Evolutionary conservation across 2,113 vertebrate species (phyloP).

Genomic region (Trichechus manatus): DNA sequence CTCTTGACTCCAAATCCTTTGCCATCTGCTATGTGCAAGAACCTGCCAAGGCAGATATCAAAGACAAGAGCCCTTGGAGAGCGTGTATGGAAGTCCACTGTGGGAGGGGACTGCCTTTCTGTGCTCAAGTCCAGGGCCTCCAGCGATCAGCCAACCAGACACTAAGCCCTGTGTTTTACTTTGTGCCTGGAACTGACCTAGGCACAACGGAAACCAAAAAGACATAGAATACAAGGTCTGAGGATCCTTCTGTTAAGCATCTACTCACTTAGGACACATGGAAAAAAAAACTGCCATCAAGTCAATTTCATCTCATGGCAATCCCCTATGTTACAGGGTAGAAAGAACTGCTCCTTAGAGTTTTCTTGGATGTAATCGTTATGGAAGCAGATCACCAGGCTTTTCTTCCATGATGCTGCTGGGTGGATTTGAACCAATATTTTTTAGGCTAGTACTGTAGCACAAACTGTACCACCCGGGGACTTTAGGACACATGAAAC

Average conservation of each 20-base stretch:
- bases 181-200: background rate
- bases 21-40: background rate
- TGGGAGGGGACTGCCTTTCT: background rate
- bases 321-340: too few species aligned
- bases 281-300: too few species aligned
- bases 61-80: background rate
- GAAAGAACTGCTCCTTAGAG: too few species aligned
- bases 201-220: background rate
- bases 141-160: background rate
- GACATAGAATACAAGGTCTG: background rate
- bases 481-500: background rate
- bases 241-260: background rate
- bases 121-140: background rate
- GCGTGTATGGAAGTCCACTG: background rate
- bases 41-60: background rate
- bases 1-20: background rate
- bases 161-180: background rate
- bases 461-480: background rate
- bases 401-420: too few species aligned
- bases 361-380: too few species aligned
- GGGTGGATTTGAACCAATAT: too few species aligned
- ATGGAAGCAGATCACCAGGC: too few species aligned
- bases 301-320: too few species aligned
- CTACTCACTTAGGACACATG: background rate
- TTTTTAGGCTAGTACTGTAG: too few species aligned